Evolutionary conservation across 2,888 invertebrate species (phyloP).

Genomic region (Tetragonisca angustula): DNA sequence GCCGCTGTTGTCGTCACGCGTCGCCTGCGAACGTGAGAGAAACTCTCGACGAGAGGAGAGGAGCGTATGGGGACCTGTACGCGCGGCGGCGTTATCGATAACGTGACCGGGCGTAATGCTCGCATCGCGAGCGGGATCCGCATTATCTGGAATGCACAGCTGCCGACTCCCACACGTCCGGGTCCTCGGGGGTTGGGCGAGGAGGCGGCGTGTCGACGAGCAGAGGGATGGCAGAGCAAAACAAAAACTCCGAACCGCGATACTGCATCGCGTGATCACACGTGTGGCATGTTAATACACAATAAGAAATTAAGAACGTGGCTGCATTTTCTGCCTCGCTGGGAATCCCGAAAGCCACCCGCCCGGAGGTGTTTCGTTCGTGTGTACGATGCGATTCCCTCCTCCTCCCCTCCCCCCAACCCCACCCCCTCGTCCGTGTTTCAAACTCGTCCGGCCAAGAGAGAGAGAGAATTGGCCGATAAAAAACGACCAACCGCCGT

Average conservation of each 20-base stretch:
- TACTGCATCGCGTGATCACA: constrained; percentile 80
- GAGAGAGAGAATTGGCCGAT: constrained; percentile 24
- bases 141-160: constrained; percentile 78
- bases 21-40: background rate
- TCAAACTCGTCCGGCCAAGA: constrained; percentile 55
- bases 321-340: constrained; percentile 45
- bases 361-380: background rate
- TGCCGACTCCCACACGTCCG: constrained; percentile 78
- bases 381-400: constrained; percentile 37
- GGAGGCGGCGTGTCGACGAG: background rate
- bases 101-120: constrained; percentile 73
- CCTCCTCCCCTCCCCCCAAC: background rate
- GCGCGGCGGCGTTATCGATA: constrained; percentile 66
- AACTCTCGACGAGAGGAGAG: background rate
- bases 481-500: constrained; percentile 46
- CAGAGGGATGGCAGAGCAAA: constrained; percentile 44
- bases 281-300: constrained; percentile 81
- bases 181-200: constrained; percentile 63
- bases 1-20: background rate
- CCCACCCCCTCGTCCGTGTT: constrained; percentile 21
- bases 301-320: constrained; percentile 80
- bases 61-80: constrained; percentile 35
- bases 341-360: constrained; percentile 44
- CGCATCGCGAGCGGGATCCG: constrained; percentile 70
- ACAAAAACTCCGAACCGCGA: constrained; percentile 76